Evolutionary conservation across 2,797 vertebrate genomes (phyloP), one percentile per base, ranked within the genome.

Genomic region (Tiaroga cobitis): DNA sequence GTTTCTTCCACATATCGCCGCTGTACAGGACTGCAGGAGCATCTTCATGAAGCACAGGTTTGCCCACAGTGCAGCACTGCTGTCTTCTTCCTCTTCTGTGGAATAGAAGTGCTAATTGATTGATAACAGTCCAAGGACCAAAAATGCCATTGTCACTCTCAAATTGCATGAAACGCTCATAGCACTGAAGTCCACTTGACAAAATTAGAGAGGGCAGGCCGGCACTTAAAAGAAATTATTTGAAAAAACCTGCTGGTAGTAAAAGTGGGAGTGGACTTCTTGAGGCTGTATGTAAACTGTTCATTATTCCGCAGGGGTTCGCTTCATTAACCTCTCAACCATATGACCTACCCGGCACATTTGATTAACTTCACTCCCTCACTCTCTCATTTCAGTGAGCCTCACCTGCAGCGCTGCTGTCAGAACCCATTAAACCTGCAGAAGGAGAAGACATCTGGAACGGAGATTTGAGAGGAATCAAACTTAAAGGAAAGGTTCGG

Each of bases 291-390:
- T 96, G 94, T 95, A 96, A 96, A 97, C 95, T 95, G 93, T 92
- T 96, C 95, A 96, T 96, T 95, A 95, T 95, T 96, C 95, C 94
- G 93, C 91, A 91, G 88, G 94, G 95, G 94, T 94, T 94, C 93
- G 94, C 92, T 95, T 97, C 95, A 96, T 97, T 98, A 97, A 94
- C 95, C 95, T 96, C 97, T 96, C 96, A 95, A 95, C 96, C 95
- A 96, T 94, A 94, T 92, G 94, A 96, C 93, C 90, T 92, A 89
- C 78, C 79, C 92, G 83, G 90, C 92, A 95, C 87, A 0, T 90
- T 94, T 95, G 94, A 95, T 96, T 95, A 91, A 92, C 89, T 95
- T 93, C 92, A 83, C 91, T 92, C 89, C 51, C 92, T 92, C 93
- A 92, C 91, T 91, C 92, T 88, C 59, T 82, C 81, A 72, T 86